Evolutionary conservation across 2,888 invertebrate species (phyloP).

Genomic region (Tenthredo distinguenda): DNA sequence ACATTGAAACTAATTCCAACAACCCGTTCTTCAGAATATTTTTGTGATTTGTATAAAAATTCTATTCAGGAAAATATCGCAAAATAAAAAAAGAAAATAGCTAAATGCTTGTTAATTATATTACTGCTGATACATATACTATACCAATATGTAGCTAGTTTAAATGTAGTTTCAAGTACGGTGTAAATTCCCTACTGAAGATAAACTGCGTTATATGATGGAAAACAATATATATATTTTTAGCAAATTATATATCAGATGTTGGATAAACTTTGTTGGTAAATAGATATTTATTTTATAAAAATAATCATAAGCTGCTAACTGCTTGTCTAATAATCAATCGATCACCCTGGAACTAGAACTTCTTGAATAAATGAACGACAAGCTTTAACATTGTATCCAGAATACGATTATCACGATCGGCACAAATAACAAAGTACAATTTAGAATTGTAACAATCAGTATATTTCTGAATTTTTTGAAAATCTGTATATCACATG

Average conservation of each 20-base stretch:
- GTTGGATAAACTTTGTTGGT: conserved; percentile 7
- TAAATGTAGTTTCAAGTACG: background rate
- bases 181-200: conserved; percentile 15
- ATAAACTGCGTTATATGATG: background rate
- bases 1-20: conserved; percentile 22
- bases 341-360: background rate
- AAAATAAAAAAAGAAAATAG: conserved; percentile 4
- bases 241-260: conserved; percentile 38
- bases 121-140: background rate
- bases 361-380: background rate
- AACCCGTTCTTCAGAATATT: background rate
- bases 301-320: background rate
- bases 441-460: background rate
- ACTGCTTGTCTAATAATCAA: background rate
- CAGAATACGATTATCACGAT: background rate
- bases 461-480: background rate
- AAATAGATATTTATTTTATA: conserved; percentile 1
- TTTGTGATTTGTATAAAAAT: conserved; percentile 12
- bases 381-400: background rate
- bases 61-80: background rate
- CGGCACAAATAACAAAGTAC: background rate
- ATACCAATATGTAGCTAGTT: conserved; percentile 16
- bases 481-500: background rate
- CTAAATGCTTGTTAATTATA: conserved; percentile 4
- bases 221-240: conserved; percentile 28